Base-by-base conservation (phyloP, 2,797 vertebrate genomes). In the Enteromius thamalakanensis region DNA sequence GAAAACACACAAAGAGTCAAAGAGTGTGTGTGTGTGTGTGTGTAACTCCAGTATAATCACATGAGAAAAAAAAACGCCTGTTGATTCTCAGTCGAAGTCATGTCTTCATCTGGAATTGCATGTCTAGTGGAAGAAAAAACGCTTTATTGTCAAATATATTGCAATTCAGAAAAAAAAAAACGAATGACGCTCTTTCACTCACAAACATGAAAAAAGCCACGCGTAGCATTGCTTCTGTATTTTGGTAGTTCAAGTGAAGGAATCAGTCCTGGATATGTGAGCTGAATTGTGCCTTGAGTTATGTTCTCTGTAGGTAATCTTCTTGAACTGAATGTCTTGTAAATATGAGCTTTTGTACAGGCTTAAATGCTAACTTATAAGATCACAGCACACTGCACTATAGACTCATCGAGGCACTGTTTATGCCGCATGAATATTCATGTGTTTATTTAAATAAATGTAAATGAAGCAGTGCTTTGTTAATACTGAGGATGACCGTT, bases 271-370 rank as follows among this genome's bases (percentile, higher is more conserved):
- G 49, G 47, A 76, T 26, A 83, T 83, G 81, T 77, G 51, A 77
- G 14, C 12, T 58, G 71, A 53, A 67, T 47, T 49, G 81, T 83
- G 81, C 81, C 81, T 83, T 78, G 40, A 69, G 37, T 47, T 0
- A 37, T 45, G 37, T 70, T 34, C 6, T 76, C 74, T 77, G 51
- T 42, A 45, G 49, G 34, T 58, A 40, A 19, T 69, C 64, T 55
- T 37, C 40, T 53, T 21, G 4, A 40, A 68, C 1, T 60, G 75
- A 77, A 78, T 77, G 81, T 83, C 40, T 62, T 83, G 37, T 83
- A 83, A 83, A 76, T 76, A 76, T 26, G 47, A 55, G 79, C 51
- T 67, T 65, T 65, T 64, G 42, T 51, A 81, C 26, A 74, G 60
- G 58, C 42, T 15, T 74, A 12, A 82, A 42, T 17, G 49, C 62